Evolutionary conservation across 2,888 invertebrate species (phyloP).

Genomic region (Frankliniella fusca): DNA sequence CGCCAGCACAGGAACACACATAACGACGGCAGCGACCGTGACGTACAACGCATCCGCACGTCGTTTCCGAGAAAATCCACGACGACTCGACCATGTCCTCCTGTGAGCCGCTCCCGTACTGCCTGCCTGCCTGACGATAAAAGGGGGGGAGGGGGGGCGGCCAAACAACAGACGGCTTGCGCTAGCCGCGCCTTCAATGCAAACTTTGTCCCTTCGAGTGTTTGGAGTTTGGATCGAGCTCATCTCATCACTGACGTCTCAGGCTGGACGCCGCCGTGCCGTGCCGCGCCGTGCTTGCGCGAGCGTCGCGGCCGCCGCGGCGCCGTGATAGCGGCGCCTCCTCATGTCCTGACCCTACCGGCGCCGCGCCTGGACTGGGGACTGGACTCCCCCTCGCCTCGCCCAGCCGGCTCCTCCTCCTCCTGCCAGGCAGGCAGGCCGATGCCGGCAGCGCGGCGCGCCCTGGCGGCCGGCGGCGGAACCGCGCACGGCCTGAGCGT

Average conservation of each 20-base stretch:
- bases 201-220: not conserved
- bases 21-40: too few species aligned
- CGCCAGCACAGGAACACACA: too few species aligned
- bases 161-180: too few species aligned
- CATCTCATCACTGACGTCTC: not conserved
- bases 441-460: conserved; percentile 36
- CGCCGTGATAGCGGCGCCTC: not conserved
- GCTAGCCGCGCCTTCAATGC: too few species aligned
- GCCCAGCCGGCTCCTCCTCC: not conserved
- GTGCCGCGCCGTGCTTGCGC: too few species aligned
- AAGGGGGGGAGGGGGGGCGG: too few species aligned
- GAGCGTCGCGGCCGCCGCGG: not conserved
- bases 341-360: not conserved
- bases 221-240: not conserved
- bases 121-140: too few species aligned
- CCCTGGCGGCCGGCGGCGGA: not conserved
- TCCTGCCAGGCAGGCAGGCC: conserved; percentile 32
- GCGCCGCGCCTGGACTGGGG: not conserved
- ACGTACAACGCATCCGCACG: too few species aligned
- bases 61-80: too few species aligned
- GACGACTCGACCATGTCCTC: too few species aligned
- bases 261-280: too few species aligned
- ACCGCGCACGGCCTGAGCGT: not conserved
- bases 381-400: not conserved
- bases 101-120: too few species aligned